phyloP scores from a whole-genome alignment of 2,113 vertebrate species.

The Oxygymnocypris stewartii region DNA sequence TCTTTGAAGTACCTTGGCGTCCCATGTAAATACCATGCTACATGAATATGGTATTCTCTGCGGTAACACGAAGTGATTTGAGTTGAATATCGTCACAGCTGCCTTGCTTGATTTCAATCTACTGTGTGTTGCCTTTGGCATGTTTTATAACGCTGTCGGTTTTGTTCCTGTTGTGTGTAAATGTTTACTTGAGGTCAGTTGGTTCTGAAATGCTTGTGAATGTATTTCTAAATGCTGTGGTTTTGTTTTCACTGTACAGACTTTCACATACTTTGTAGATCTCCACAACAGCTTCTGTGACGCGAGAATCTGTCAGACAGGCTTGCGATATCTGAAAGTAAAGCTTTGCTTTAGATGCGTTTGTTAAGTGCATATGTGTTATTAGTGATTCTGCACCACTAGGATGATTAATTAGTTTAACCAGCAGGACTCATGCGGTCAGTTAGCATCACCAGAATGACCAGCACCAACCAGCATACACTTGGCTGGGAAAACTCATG shows the following conservation, averaged over 20 bases:
- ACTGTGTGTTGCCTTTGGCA: slow-evolving; percentile 39
- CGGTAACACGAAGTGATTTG: not conserved
- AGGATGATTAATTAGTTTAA: not conserved
- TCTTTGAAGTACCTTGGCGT: not conserved
- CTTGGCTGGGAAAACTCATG: not conserved
- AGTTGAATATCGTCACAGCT: slow-evolving; percentile 50
- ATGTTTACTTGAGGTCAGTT: slow-evolving; percentile 37
- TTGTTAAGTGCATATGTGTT: not conserved
- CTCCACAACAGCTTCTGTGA: not conserved
- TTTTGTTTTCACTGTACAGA: slow-evolving; percentile 22
- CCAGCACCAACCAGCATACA: not conserved
- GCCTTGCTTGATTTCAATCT: slow-evolving; percentile 50
- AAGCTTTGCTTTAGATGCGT: not conserved
- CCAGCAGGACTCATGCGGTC: not conserved
- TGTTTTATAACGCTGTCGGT: slow-evolving; percentile 34
- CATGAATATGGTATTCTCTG: not conserved
- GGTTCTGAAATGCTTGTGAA: slow-evolving; percentile 54
- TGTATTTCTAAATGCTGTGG: slow-evolving; percentile 51
- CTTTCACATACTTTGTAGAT: not conserved
- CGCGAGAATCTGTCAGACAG: not conserved
- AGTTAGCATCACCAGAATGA: not conserved
- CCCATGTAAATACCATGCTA: not conserved
- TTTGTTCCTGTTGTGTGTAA: slow-evolving; percentile 45
- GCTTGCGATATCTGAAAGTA: not conserved
- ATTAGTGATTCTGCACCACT: not conserved